Evolutionary conservation across 2,888 invertebrate genomes (phyloP).

Genomic region (Troides aeacus): DNA sequence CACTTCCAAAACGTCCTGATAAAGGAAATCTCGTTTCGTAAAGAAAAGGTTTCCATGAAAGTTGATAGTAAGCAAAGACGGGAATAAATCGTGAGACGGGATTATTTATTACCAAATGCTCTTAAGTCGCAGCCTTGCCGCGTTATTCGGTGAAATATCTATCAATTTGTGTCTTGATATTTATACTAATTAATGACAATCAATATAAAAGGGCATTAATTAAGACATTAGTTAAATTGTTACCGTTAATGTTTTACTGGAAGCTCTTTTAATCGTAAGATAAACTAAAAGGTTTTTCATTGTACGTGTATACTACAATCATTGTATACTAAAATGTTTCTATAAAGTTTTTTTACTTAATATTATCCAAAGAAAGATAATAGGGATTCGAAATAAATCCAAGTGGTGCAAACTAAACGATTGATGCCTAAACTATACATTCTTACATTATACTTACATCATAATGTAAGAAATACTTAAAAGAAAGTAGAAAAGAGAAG

Average conservation of each 20-base stretch:
- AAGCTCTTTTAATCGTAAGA: background rate
- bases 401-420: too few relatives aligned
- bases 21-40: slow-evolving; percentile 59
- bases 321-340: too few relatives aligned
- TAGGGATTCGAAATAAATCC: too few relatives aligned
- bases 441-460: too few relatives aligned
- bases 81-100: slow-evolving; percentile 63
- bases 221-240: background rate
- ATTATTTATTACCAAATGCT: slow-evolving; percentile 77
- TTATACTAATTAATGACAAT: slow-evolving; percentile 22
- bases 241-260: background rate
- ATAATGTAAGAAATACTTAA: too few relatives aligned
- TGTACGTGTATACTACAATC: background rate
- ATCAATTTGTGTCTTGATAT: slow-evolving; percentile 8
- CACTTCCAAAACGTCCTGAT: slow-evolving; percentile 52
- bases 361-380: too few relatives aligned
- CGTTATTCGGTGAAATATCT: slow-evolving; percentile 39
- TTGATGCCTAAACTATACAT: too few relatives aligned
- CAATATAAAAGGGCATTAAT: background rate
- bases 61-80: slow-evolving; percentile 53
- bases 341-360: too few relatives aligned
- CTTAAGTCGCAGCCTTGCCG: slow-evolving; percentile 63
- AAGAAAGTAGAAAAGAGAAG: too few relatives aligned
- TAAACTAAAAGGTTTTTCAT: background rate
- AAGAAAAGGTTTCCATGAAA: slow-evolving; percentile 52